Conservation (phyloP, 2,797 vertebrate genomes). For the Notoglanidium macrostoma region DNA sequence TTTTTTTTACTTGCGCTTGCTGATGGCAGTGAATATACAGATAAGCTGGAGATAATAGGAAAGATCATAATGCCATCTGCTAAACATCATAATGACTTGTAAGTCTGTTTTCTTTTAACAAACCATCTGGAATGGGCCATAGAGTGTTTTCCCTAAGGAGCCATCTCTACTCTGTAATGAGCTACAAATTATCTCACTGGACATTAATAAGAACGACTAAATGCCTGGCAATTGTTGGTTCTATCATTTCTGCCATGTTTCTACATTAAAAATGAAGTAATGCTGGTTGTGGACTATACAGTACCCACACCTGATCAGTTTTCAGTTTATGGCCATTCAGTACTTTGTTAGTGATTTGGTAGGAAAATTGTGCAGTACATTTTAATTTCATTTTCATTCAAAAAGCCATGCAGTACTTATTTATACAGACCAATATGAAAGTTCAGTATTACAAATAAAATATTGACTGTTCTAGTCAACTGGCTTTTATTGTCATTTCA, state of each 20-base stretch:
- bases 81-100: neutral
- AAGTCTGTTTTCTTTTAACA: constrained; percentile 9
- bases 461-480: neutral
- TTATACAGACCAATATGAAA: neutral
- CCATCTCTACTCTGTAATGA: neutral
- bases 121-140: neutral
- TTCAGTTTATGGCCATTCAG: neutral
- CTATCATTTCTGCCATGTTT: neutral
- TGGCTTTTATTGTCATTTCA: too few species aligned
- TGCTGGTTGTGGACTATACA: neutral
- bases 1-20: neutral
- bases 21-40: neutral
- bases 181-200: neutral
- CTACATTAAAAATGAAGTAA: neutral
- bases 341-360: neutral
- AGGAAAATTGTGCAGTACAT: neutral
- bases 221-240: neutral
- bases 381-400: too few species aligned
- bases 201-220: neutral
- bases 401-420: too few species aligned
- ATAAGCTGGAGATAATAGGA: neutral
- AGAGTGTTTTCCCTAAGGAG: neutral
- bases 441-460: neutral
- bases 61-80: neutral
- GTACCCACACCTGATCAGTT: neutral